phyloP scores from a whole-genome alignment of 2,888 invertebrate genomes.

The Labia minor region DNA sequence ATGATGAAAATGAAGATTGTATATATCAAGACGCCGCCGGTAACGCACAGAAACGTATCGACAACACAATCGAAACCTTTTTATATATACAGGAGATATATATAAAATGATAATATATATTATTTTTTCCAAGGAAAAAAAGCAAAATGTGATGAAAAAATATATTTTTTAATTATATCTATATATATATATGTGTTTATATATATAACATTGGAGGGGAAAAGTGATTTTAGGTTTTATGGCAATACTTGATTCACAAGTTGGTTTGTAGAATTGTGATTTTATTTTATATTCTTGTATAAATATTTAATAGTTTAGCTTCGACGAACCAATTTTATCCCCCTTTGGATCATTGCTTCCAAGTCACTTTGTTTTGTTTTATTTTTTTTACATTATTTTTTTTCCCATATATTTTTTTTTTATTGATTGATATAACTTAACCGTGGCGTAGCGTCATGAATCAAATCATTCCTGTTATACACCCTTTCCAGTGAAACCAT shows the following conservation, averaged over 20 bases:
- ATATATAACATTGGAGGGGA: not conserved
- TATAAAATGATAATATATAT: not conserved
- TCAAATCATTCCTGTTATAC: not conserved
- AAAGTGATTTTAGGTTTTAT: not conserved
- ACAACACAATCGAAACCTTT: not conserved
- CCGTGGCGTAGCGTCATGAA: not conserved
- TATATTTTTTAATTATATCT: not conserved
- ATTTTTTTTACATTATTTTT: not conserved
- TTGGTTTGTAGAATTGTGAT: slow-evolving; percentile 13
- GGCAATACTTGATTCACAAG: not conserved
- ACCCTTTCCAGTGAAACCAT: too few relatives aligned
- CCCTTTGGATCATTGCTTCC: not conserved
- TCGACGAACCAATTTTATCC: slow-evolving; percentile 3
- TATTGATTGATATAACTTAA: not conserved
- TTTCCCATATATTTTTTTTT: too few relatives aligned
- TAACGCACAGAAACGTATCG: not conserved
- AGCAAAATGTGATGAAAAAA: not conserved
- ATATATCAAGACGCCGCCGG: not conserved
- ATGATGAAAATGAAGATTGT: not conserved
- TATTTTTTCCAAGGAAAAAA: not conserved
- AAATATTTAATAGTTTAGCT: not conserved
- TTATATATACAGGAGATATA: not conserved
- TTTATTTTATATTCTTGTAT: slow-evolving; percentile 3
- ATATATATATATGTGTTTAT: not conserved
- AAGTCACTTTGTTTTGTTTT: not conserved